Evolutionary conservation across 2,888 invertebrate genomes (phyloP), one percentile per base, ranked within the genome.

Genomic region (Drosophila helvetica): DNA sequence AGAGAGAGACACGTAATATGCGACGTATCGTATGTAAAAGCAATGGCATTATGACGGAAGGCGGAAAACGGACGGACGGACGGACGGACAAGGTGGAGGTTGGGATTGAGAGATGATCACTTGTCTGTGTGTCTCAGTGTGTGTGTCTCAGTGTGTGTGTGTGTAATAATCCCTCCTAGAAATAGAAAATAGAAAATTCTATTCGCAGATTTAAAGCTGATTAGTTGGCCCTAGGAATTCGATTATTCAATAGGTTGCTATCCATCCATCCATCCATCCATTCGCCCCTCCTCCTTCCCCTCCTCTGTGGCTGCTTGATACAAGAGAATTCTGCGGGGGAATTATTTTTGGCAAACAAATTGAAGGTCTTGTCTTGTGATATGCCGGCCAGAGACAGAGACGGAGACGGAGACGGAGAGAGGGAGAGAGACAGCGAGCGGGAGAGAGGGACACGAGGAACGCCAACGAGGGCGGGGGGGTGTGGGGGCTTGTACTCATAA

Each of bases 321-420:
- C 19, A 22, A 18, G 67, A 61, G 67, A 68, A 74, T 74, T 68
- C 51, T 22, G 27, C 27, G 8, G 55, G 27, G 15, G 50, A 75
- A 78, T 66, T 69, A 68, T 69, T 72, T 66, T 62, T 75, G 68
- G 50, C 61, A 71, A 68, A 68, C 27, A 12, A 63, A 53, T 68
- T 66, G 71, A 80, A 74, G 77, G 80, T 77, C 77, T 79, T 60
- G 80, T 77, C 77, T 79, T 60, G 47, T 56, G 74, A 76, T 76
- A 68, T 70, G 77, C 67, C 33, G 30, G 56, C 19, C 22, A 5
- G 4, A 22, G 22, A 2, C 22, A 22, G 3, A 22, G 22, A 4
- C 22, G 4, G 22, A 22, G 22, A 4, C 22, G 4, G 4, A 22
- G 0, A 22, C 2, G 4, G 22, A 48, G 45, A 33, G 47, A 45